Evolutionary conservation across 2,113 vertebrate genomes (phyloP).

Genomic region (Sphyrna mokarran): DNA sequence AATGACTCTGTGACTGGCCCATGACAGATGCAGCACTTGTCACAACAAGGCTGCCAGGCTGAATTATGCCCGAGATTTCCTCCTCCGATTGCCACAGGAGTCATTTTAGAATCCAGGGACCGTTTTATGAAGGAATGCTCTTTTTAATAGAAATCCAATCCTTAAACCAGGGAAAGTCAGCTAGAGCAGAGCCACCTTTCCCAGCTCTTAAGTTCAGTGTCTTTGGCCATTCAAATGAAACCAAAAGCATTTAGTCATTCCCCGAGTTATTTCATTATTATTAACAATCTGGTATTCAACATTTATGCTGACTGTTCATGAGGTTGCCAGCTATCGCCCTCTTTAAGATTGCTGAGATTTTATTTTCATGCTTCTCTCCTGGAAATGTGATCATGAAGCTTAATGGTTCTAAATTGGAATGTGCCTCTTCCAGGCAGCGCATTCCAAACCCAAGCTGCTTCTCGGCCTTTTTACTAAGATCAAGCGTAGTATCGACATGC

Average conservation of each 20-base stretch:
- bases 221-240: slow-evolving; percentile 4
- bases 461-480: no score
- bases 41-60: neutral
- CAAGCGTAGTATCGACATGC: no score
- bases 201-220: slow-evolving; percentile 18
- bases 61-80: neutral
- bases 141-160: slow-evolving; percentile 26
- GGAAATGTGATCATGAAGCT: neutral
- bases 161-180: slow-evolving; percentile 26
- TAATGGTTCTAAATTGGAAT: neutral
- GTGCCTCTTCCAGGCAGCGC: no score
- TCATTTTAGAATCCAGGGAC: slow-evolving; percentile 9
- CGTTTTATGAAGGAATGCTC: slow-evolving; percentile 14
- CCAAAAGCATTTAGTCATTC: slow-evolving; percentile 12
- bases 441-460: no score
- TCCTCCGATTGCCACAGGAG: neutral
- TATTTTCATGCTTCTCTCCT: neutral
- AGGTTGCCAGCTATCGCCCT: neutral
- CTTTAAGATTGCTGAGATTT: neutral
- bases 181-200: neutral
- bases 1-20: neutral
- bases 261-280: slow-evolving; percentile 17
- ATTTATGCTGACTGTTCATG: neutral
- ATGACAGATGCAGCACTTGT: slow-evolving; percentile 3
- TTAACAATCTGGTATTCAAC: neutral